Conservation (phyloP, 2,888 invertebrate genomes). For the Artemia sinica region DNA sequence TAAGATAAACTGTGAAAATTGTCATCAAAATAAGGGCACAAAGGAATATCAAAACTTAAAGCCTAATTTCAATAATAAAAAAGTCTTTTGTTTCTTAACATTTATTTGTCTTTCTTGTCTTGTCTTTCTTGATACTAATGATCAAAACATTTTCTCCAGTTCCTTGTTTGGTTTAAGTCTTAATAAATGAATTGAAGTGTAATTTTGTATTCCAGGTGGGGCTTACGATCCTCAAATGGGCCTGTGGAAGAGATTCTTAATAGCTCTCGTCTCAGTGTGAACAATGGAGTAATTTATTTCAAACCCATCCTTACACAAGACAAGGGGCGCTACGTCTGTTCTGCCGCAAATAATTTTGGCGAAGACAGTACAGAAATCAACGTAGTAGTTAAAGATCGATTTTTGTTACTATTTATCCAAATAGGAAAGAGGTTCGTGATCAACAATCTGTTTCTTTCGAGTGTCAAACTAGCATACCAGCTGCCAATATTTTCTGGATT, state of each 20-base stretch:
- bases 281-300: constrained; percentile 5
- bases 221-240: neutral
- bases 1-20: no score
- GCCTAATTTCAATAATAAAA: no score
- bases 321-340: constrained; percentile 1
- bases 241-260: neutral
- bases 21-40: no score
- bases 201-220: neutral
- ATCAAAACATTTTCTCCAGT: no score
- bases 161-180: no score
- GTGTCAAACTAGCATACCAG: neutral
- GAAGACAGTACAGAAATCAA: constrained; percentile 4
- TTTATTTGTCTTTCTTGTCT: no score
- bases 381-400: neutral
- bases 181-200: no score
- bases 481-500: neutral
- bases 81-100: no score
- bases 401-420: neutral
- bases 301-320: neutral
- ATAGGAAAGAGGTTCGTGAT: neutral
- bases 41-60: no score
- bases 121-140: no score
- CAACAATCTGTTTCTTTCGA: constrained; percentile 3
- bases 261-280: neutral
- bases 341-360: neutral